Evolutionary conservation across 2,888 invertebrate species (phyloP), one percentile per base, ranked within the genome.

Genomic region (Apamea sordens): DNA sequence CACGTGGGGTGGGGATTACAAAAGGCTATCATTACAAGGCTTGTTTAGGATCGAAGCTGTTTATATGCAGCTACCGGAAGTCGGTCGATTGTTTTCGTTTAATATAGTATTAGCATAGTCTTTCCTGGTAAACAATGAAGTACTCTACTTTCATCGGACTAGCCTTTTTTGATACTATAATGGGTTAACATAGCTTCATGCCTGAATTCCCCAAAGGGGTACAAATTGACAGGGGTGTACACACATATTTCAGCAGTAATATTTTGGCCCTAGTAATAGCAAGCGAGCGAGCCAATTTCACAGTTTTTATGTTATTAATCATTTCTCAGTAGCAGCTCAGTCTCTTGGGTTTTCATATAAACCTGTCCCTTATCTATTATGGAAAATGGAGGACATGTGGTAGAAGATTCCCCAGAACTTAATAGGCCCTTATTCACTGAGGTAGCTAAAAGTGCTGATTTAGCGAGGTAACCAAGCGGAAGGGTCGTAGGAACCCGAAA

Each of bases 1-100:
- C 69, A 68, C 21, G 41, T 77, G 73, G 85, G 88, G 80, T 70
- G 80, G 69, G 71, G 86, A 65, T 80, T 80, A 86, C 74, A 87
- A 87, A 86, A 76, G 41, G 67, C 36, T 74, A 44, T 68, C 73
- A 73, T 86, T 77, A 83, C 50, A 7, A 76, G 44, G 64, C 32
- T 77, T 63, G 75, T 59, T 83, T 70, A 63, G 65, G 61, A 74
- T 85, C 74, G 69, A 75, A 69, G 61, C 28, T 24, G 59, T 74
- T 68, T 67, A 64, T 68, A 74, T 59, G 53, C 56, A 50, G 41
- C 50, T 79, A 68, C 28, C 36, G 72, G 72, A 73, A 65, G 69
- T 41, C 36, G 53, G 32, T 72, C 53, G 44, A 83, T 76, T 80
- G 85, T 83, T 76, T 63, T 56, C 24, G 10, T 76, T 65, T 70